These are phyloP conservation scores for Harpegnathos saltator DNA, from an alignment of 1,140 invertebrate genomes.

Conservation along the genomic window DNA sequence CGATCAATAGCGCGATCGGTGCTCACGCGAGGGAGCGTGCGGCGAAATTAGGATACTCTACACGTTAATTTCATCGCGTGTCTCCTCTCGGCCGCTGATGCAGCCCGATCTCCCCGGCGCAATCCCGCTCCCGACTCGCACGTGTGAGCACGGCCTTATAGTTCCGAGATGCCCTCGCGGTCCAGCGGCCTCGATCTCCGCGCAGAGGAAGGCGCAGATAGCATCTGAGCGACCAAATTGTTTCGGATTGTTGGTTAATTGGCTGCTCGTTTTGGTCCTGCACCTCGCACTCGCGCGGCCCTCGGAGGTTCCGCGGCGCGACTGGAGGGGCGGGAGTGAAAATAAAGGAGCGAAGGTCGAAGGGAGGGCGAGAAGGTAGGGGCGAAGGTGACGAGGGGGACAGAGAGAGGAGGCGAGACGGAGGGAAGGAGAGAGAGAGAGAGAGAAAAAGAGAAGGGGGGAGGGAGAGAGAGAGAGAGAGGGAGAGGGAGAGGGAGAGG, in stretches of 20 bases:
- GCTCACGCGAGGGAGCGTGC: too few relatives aligned
- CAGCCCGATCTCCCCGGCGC: neutral
- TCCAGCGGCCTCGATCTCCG: slow-evolving; percentile 39
- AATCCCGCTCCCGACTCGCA: neutral
- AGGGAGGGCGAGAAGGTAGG: neutral
- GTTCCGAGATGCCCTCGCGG: neutral
- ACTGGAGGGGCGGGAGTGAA: neutral
- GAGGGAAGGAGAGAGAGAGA: neutral
- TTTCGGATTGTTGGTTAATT: slow-evolving; percentile 85
- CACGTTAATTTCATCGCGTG: neutral
- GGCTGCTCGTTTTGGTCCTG: slow-evolving; percentile 81
- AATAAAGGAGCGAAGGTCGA: neutral
- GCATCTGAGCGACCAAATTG: slow-evolving; percentile 83
- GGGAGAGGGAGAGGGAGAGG: slow-evolving; percentile 10
- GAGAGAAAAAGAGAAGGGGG: neutral
- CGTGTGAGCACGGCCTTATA: slow-evolving; percentile 54
- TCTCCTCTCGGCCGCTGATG: neutral
- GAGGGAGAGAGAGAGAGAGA: neutral
- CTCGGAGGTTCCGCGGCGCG: neutral
- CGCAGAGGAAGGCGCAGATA: slow-evolving; percentile 75
- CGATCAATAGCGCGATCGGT: too few relatives aligned
- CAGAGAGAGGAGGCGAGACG: neutral
- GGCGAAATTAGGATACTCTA: too few relatives aligned
- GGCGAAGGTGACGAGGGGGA: neutral
- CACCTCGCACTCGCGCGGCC: neutral